phyloP scores from a whole-genome alignment of 2,113 vertebrate species.

The Tautogolabrus adspersus region DNA sequence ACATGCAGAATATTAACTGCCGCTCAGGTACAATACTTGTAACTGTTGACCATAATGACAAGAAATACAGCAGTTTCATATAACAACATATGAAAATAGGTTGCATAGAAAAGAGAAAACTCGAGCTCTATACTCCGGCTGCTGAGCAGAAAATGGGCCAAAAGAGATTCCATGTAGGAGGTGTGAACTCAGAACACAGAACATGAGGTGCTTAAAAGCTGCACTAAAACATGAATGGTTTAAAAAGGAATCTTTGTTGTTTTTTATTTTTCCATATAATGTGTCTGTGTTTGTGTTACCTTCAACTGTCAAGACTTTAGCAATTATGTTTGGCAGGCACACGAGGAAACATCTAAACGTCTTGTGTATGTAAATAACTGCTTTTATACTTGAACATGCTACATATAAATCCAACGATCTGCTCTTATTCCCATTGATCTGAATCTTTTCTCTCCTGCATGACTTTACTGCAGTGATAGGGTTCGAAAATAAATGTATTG shows the following conservation, averaged over 20 bases:
- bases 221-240: not conserved
- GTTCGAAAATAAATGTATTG: not conserved
- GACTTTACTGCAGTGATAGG: not conserved
- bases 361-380: not conserved
- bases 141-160: not conserved
- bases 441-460: not conserved
- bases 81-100: not conserved
- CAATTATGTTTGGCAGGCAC: not conserved
- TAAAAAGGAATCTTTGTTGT: not conserved
- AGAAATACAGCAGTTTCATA: too few relatives aligned
- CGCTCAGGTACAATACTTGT: too few relatives aligned
- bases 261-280: not conserved
- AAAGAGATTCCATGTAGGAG: not conserved
- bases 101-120: not conserved
- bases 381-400: not conserved
- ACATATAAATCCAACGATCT: not conserved
- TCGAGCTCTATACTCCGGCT: not conserved
- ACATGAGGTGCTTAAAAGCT: not conserved
- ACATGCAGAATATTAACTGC: too few relatives aligned
- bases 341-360: not conserved
- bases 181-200: not conserved
- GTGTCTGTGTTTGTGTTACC: not conserved
- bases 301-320: not conserved
- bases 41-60: too few relatives aligned
- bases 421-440: not conserved